Conservation (phyloP, 2,888 invertebrate genomes). For the Xestoiulus laeticollis region DNA sequence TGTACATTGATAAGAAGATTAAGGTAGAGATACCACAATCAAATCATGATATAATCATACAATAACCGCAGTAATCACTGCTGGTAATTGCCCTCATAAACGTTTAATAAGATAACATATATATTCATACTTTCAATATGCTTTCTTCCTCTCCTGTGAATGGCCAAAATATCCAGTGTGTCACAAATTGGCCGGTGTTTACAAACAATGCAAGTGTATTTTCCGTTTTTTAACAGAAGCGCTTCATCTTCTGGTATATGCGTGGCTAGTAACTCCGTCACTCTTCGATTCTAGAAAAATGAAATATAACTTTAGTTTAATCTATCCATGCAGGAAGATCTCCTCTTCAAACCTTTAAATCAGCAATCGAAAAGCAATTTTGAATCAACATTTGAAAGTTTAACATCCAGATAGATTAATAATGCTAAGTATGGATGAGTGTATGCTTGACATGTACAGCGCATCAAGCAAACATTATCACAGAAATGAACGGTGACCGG, state of each 20-base stretch:
- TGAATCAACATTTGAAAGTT: too few species aligned
- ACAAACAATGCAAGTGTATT: slow-evolving; percentile 20
- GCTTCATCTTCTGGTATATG: slow-evolving; percentile 56
- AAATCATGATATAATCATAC: too few species aligned
- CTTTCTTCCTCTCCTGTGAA: slow-evolving; percentile 55
- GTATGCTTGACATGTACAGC: too few species aligned
- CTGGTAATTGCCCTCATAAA: background rate
- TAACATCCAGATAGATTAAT: too few species aligned
- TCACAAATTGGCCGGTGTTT: slow-evolving; percentile 54
- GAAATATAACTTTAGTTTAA: background rate
- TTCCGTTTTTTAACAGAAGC: slow-evolving; percentile 54
- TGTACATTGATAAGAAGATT: too few species aligned
- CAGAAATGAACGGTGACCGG: too few species aligned
- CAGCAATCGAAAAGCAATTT: too few species aligned
- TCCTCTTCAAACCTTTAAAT: background rate
- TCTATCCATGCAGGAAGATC: background rate
- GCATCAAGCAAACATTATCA: too few species aligned
- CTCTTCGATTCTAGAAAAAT: slow-evolving; percentile 49
- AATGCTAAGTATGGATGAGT: too few species aligned
- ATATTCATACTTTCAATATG: slow-evolving; percentile 53
- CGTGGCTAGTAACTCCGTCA: slow-evolving; percentile 51
- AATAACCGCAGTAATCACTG: too few species aligned
- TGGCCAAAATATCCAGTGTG: slow-evolving; percentile 54
- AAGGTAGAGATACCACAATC: too few species aligned
- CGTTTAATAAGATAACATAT: background rate